A percentile compares a stretch with the other conserved stretches of the same genome.
These are phyloP conservation scores for Chrysodeixis includens DNA, from an alignment of 2,888 invertebrate species.

Conservation along the genomic window DNA sequence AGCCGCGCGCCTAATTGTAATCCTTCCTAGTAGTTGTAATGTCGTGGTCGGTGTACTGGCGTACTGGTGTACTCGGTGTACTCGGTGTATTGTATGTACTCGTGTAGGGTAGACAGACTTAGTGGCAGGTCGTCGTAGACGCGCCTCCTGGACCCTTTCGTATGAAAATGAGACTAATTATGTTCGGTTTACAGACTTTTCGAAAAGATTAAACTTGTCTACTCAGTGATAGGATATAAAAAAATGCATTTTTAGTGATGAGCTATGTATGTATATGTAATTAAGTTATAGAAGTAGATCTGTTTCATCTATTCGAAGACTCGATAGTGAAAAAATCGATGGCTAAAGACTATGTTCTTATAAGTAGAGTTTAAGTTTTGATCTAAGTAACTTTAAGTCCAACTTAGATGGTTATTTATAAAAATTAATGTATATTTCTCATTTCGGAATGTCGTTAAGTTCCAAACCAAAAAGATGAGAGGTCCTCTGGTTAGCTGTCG, in stretches of 20 bases:
- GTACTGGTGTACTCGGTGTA: slow-evolving; percentile 58
- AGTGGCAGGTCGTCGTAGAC: slow-evolving; percentile 56
- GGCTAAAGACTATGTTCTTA: slow-evolving; percentile 87
- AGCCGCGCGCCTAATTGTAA: slow-evolving; percentile 83
- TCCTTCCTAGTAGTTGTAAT: slow-evolving; percentile 86
- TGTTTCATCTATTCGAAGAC: slow-evolving; percentile 89
- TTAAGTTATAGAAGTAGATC: slow-evolving; percentile 85
- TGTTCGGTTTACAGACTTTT: slow-evolving; percentile 86
- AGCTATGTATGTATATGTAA: slow-evolving; percentile 85
- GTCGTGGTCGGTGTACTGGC: slow-evolving; percentile 67
- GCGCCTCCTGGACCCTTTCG: slow-evolving; percentile 65
- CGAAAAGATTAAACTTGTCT: slow-evolving; percentile 88
- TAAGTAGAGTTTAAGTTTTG: slow-evolving; percentile 79
- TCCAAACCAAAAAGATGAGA: slow-evolving; percentile 83
- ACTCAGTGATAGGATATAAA: slow-evolving; percentile 87
- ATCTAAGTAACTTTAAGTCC: slow-evolving; percentile 83
- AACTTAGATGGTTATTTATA: slow-evolving; percentile 87
- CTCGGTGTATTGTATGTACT: slow-evolving; percentile 71
- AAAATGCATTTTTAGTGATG: slow-evolving; percentile 88
- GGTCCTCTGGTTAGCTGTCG: slow-evolving; percentile 72
- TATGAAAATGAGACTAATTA: slow-evolving; percentile 79
- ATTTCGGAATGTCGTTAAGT: slow-evolving; percentile 80
- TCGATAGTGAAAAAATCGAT: slow-evolving; percentile 84
- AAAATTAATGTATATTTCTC: slow-evolving; percentile 83
- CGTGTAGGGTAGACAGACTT: slow-evolving; percentile 68